phyloP scores from a whole-genome alignment of 2,113 vertebrate species.

The Oceanites oceanicus region DNA sequence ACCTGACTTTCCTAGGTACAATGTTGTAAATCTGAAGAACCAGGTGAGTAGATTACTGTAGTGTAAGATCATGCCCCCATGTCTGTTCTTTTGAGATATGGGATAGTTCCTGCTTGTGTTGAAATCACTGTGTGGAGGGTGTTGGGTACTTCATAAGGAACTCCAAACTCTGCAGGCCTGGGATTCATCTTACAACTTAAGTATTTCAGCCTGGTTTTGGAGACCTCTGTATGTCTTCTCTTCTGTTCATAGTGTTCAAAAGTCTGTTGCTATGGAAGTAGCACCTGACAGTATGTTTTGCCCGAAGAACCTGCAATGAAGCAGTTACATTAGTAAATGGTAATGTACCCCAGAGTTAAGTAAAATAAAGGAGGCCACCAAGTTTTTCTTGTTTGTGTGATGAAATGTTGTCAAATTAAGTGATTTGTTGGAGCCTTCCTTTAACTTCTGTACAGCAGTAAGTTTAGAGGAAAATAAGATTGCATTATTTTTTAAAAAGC shows the following conservation, averaged over 20 bases:
- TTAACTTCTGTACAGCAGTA: slow-evolving; percentile 60
- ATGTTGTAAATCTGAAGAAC: slow-evolving; percentile 32
- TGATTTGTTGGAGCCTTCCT: slow-evolving; percentile 63
- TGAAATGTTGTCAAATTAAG: slow-evolving; percentile 56
- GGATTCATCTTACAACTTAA: background rate
- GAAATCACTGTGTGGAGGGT: slow-evolving; percentile 21
- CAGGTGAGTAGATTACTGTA: slow-evolving; percentile 40
- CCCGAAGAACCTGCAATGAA: background rate
- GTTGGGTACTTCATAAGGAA: slow-evolving; percentile 13
- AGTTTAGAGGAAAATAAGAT: slow-evolving; percentile 51
- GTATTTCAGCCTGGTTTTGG: slow-evolving; percentile 38
- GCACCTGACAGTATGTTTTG: slow-evolving; percentile 15
- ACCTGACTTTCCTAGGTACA: slow-evolving; percentile 50
- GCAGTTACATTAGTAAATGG: slow-evolving; percentile 15
- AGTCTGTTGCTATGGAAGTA: slow-evolving; percentile 25
- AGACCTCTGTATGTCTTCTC: slow-evolving; percentile 41
- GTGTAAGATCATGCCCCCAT: background rate
- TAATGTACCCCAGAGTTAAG: slow-evolving; percentile 3
- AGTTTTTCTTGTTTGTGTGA: slow-evolving; percentile 60
- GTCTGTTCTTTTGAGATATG: background rate
- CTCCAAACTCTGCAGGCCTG: slow-evolving; percentile 15
- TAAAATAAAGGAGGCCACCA: slow-evolving; percentile 47
- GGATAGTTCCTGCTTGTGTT: slow-evolving; percentile 28
- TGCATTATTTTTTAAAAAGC: slow-evolving; percentile 60
- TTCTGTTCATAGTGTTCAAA: slow-evolving; percentile 7